Base-by-base conservation (phyloP, 1,140 invertebrate species). In the Temnothorax nylanderi region DNA sequence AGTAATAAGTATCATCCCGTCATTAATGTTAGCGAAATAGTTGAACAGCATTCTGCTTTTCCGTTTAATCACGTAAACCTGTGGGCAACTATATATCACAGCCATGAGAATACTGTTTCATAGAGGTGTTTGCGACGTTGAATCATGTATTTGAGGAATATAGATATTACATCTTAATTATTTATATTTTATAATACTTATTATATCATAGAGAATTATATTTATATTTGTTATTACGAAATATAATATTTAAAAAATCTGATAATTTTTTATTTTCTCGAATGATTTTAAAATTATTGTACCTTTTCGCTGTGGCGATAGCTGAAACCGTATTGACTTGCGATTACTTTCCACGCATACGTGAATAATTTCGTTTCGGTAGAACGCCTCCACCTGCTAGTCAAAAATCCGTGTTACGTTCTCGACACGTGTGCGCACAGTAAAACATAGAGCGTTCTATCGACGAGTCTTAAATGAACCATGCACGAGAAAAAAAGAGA, bases 1-100 rank as follows among this genome's bases (percentile, higher is more conserved):
- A 75, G n/a, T 84, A 74, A 84, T 75, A 60, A 75, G 56, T 56
- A 1, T 32, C 69, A 44, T 84, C 41, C 54, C 51, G 21, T 41
- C 51, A 58, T 81, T 81, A 81, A 32, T 49, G 69, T n/a, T 51
- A 16, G 65, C 37, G 51, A 58, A 47, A 74, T 74, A 47, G 32
- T 74, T 7, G 37, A 8, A 60, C 7, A 54, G 16, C 58, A 65
- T 60, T 47, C 49, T 41, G 11, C 58, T 44, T 44, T 71, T 26
- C 13, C n/a, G 13, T 60, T 84, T 74, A 74, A 75, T 74, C 69
- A 47, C 32, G 21, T 51, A 54, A 16, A 74, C 74, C n/a, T 54
- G 37, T 26, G 41, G 13, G 1, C 32, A 32, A 44, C 54, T 49
- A 0, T 11, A 32, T 26, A 21, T 21, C 51, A 13, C 8, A 3